These are phyloP conservation scores for Panzeria rudis DNA, from an alignment of 2,888 invertebrate species.

Conservation along the genomic window DNA sequence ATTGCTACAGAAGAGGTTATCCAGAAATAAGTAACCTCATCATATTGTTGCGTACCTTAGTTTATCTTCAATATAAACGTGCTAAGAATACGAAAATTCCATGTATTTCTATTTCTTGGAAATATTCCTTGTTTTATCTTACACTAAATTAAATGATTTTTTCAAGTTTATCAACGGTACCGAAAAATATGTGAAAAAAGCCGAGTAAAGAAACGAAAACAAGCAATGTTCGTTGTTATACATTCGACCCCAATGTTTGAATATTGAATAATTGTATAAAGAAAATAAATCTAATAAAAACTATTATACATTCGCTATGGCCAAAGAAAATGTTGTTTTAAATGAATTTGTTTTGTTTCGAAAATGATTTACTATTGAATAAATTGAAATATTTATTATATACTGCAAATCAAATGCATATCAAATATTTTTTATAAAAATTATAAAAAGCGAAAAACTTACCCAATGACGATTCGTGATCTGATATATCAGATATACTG, in stretches of 20 bases:
- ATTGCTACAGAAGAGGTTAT: too few species aligned
- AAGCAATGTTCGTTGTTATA: conserved; percentile 17
- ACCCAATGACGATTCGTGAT: conserved; percentile 95
- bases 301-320: background rate
- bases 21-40: background rate
- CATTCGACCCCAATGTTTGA: background rate
- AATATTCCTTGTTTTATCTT: conserved; percentile 47
- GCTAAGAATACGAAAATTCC: conserved; percentile 3
- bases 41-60: background rate
- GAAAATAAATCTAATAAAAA: background rate
- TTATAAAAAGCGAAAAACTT: conserved; percentile 84
- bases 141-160: background rate
- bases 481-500: conserved; percentile 94
- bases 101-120: conserved; percentile 77
- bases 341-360: background rate
- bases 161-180: conserved; percentile 75
- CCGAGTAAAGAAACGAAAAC: conserved; percentile 6
- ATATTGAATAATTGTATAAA: background rate
- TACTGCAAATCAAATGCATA: background rate
- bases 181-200: background rate
- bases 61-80: background rate
- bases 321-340: background rate
- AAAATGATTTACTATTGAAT: background rate
- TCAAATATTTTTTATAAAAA: background rate
- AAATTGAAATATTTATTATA: background rate